Evolutionary conservation across 2,888 invertebrate genomes (phyloP).

Genomic region (Ptychoptera albimana): DNA sequence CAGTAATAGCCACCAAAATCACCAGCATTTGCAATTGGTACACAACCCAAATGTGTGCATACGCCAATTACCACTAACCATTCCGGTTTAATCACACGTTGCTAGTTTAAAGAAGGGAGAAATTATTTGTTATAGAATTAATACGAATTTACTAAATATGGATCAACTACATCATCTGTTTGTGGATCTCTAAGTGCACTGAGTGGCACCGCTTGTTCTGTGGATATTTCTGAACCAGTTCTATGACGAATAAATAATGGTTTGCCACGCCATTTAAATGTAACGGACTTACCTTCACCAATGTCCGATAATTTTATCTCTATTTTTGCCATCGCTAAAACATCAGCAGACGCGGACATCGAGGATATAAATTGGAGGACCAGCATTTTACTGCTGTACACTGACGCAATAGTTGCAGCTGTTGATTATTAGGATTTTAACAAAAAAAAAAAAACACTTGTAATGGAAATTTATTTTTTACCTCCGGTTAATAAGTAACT

Average conservation of each 20-base stretch:
- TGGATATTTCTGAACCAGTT: constrained; percentile 56
- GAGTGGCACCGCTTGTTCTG: constrained; percentile 52
- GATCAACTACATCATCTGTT: constrained; percentile 41
- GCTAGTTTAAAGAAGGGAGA: constrained; percentile 19
- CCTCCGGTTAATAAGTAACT: constrained; percentile 75
- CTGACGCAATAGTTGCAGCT: too few species aligned
- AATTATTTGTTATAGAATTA: background rate
- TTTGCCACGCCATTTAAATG: constrained; percentile 94
- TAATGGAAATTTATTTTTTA: too few species aligned
- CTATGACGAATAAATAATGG: constrained; percentile 50
- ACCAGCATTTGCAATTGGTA: constrained; percentile 76
- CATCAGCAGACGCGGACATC: constrained; percentile 77
- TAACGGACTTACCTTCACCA: constrained; percentile 77
- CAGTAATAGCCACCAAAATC: constrained; percentile 94
- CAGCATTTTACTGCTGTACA: too few species aligned
- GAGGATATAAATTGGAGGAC: constrained; percentile 22
- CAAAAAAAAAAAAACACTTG: too few species aligned
- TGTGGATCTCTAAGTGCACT: constrained; percentile 70
- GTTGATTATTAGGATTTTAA: too few species aligned
- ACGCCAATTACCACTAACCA: constrained; percentile 87
- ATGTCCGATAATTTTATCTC: constrained; percentile 75
- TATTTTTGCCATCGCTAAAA: constrained; percentile 77
- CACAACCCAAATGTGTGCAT: constrained; percentile 88
- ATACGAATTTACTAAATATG: constrained; percentile 11
- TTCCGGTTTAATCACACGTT: constrained; percentile 58